These are phyloP conservation scores for Alosa sapidissima DNA, from an alignment of 2,797 vertebrate genomes.

Conservation along the genomic window DNA sequence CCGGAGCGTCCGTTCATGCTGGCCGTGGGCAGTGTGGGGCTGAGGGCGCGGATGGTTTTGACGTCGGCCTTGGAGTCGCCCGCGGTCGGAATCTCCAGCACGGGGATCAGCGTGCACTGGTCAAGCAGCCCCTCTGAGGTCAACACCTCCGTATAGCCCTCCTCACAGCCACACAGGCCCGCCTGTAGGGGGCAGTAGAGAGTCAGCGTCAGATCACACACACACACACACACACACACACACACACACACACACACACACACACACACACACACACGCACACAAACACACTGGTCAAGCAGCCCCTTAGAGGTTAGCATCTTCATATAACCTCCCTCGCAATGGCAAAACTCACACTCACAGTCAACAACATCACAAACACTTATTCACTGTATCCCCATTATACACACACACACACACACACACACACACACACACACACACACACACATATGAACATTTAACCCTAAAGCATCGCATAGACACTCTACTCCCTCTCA, in stretches of 20 bases:
- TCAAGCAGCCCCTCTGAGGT: slow-evolving; percentile 89
- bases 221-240: not conserved
- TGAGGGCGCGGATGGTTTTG: slow-evolving; percentile 92
- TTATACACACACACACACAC: no score
- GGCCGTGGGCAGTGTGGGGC: slow-evolving; percentile 82
- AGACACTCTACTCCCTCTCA: no score
- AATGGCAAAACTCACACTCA: no score
- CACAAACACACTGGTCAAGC: no score
- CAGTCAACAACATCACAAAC: not conserved
- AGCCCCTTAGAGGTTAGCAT: no score
- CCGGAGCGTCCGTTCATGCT: slow-evolving; percentile 76
- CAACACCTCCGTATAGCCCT: slow-evolving; percentile 95
- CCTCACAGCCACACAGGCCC: slow-evolving; percentile 89
- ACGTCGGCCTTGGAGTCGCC: slow-evolving; percentile 90
- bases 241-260: not conserved
- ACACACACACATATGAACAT: no score
- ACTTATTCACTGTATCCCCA: not conserved
- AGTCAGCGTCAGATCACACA: no score
- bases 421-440: no score
- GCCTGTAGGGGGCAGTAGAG: slow-evolving; percentile 67
- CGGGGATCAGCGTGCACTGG: slow-evolving; percentile 92
- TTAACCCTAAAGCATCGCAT: no score
- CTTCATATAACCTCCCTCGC: no score
- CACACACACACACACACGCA: no score
- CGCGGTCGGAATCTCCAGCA: slow-evolving; percentile 88